Base-by-base conservation (phyloP, 1,140 invertebrate genomes). In the Macrostomum lignano region DNA sequence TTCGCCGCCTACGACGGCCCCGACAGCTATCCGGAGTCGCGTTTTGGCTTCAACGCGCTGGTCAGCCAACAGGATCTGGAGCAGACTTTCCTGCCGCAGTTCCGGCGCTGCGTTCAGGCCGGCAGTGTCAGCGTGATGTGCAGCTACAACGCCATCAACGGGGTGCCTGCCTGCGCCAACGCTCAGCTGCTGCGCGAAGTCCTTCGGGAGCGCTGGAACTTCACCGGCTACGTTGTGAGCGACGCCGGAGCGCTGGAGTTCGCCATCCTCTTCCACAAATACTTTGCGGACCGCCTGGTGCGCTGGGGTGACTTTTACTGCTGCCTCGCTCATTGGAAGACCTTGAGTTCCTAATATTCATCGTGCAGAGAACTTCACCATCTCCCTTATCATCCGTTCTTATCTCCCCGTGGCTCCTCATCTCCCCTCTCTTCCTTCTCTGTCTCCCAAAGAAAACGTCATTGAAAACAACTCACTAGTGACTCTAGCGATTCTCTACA, bases 181-280 rank as follows among this genome's bases (percentile, higher is more conserved):
- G 44, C 46, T 14, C 35, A 36, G 11, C 39, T 52, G 1, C 25
- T 52, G 31, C 48, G 47, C 11, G 46, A 48, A 23, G 42, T 51
- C n/a, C 32, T 51, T 6, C 36, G 50, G 4, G 41, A 36, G 19
- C 40, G 46, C 25, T 49, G 47, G 47, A 42, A 39, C 19, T 48
- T 49, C 30, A 40, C 25, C 17, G 50, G 50, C 24, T 52, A 52
- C 34, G 49, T 55, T 2, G 40, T 52, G 31, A 51, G 48, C 38
- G 52, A 55, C 38, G 42, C 46, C 24, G 40, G 32, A 1, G 52
- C 52, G 3, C 42, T 55, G 17, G 49, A 48, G 25, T 44, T 44
- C 36, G 44, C 50, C 7, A 45, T 51, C 14, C 23, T 10, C 3
- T 35, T 26, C 7, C 52, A 55, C 25, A 36, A 45, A 14, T 53